Percentiles rank a stretch among this genome's conserved stretches.
Evolutionary conservation across 2,888 invertebrate species (phyloP).

Genomic region (Polietes domitor): DNA sequence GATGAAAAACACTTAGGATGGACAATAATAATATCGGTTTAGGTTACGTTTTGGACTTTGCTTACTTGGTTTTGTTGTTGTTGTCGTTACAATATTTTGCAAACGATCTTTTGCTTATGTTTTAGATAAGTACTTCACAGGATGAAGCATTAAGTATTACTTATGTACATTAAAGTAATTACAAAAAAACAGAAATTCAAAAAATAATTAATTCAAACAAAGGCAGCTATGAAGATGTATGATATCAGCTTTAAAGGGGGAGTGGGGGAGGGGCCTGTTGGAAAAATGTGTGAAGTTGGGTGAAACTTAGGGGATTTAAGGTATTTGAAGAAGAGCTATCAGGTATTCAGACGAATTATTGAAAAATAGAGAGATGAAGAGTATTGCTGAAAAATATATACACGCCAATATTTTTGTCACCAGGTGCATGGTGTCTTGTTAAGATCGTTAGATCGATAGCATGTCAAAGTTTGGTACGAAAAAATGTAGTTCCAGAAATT

Average conservation of each 20-base stretch:
- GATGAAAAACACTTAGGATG: constrained; percentile 1
- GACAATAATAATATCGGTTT: not conserved
- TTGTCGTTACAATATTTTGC: constrained; percentile 28
- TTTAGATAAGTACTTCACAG: constrained; percentile 75
- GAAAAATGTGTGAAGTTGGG: not conserved
- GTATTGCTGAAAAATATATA: too few relatives aligned
- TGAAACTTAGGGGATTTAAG: too few relatives aligned
- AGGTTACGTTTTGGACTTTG: constrained; percentile 49
- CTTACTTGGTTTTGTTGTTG: constrained; percentile 66
- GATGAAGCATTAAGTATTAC: constrained; percentile 76
- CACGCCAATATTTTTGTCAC: too few relatives aligned
- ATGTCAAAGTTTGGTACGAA: too few relatives aligned
- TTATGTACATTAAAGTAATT: constrained; percentile 68
- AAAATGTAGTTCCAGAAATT: too few relatives aligned
- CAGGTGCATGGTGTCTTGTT: too few relatives aligned
- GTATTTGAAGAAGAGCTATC: too few relatives aligned
- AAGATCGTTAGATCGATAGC: too few relatives aligned
- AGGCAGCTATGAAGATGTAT: not conserved
- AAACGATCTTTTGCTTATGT: constrained; percentile 34
- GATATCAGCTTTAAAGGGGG: not conserved
- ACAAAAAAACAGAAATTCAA: constrained; percentile 36
- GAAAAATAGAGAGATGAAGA: too few relatives aligned
- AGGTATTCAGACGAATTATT: too few relatives aligned
- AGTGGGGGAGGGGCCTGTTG: not conserved
- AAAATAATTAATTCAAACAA: constrained; percentile 8